Evolutionary conservation across 1,140 invertebrate genomes (phyloP).

Genomic region (Agrilus planipennis): DNA sequence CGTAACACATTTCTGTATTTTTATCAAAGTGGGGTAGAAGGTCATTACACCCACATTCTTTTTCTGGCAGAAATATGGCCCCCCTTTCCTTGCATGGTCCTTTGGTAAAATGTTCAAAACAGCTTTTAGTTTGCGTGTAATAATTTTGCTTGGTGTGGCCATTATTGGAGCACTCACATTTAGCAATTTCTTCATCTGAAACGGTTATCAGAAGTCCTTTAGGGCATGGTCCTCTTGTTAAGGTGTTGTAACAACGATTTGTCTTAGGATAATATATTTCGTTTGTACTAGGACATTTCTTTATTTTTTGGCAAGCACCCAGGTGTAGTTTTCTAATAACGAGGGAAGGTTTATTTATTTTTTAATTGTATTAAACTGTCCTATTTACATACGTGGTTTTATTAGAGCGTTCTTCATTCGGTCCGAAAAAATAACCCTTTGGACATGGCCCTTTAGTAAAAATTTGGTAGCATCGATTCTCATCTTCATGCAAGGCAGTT

Average conservation of each 20-base stretch:
- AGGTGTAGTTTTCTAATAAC: constrained; percentile 41
- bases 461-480: constrained; percentile 51
- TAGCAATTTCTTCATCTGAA: constrained; percentile 42
- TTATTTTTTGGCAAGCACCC: constrained; percentile 54
- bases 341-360: constrained; percentile 13
- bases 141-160: constrained; percentile 36
- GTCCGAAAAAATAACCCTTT: constrained; percentile 56
- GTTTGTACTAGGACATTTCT: constrained; percentile 43
- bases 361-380: no score
- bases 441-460: constrained; percentile 59
- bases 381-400: no score
- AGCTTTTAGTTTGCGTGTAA: constrained; percentile 45
- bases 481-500: constrained; percentile 47
- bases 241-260: constrained; percentile 53
- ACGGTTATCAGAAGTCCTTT: constrained; percentile 52
- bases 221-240: constrained; percentile 60
- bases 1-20: constrained; percentile 54
- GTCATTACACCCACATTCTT: constrained; percentile 54
- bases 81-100: constrained; percentile 64
- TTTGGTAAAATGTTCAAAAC: constrained; percentile 63
- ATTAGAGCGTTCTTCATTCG: no score
- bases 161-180: constrained; percentile 43
- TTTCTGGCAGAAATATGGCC: constrained; percentile 59
- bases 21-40: constrained; percentile 60
- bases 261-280: constrained; percentile 61